phyloP scores from a whole-genome alignment of 2,113 vertebrate species.

The Dicerorhinus sumatrensis region DNA sequence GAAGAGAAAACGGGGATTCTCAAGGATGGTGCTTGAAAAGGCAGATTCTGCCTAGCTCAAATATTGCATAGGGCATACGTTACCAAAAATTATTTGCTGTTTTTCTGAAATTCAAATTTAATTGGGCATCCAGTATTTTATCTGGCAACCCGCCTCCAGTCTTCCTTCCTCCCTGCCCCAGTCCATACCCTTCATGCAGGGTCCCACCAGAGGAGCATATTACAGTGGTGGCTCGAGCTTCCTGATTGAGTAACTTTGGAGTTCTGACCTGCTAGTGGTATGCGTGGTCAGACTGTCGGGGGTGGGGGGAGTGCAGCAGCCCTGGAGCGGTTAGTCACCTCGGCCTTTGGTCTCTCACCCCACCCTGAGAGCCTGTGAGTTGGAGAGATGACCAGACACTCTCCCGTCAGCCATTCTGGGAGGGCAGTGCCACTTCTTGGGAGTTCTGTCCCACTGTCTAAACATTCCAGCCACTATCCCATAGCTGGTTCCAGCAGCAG shows the following conservation, averaged over 20 bases:
- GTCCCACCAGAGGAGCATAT: neutral
- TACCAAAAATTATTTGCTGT: neutral
- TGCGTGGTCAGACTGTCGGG: neutral
- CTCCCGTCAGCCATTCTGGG: neutral
- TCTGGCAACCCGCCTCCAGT: neutral
- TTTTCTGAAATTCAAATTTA: neutral
- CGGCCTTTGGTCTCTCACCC: neutral
- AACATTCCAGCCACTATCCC: neutral
- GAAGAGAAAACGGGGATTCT: neutral
- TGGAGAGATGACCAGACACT: neutral
- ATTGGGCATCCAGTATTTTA: neutral
- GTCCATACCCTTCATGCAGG: neutral
- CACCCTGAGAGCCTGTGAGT: neutral
- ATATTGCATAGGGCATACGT: neutral
- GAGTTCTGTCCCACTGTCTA: neutral
- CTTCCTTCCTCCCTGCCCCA: neutral
- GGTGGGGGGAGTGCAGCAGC: rapidly evolving
- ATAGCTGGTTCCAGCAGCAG: neutral
- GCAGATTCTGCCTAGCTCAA: neutral
- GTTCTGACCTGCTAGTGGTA: neutral
- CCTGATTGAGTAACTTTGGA: slow-evolving; percentile 1
- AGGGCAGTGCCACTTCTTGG: neutral
- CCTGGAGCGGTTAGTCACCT: neutral
- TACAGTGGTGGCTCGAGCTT: neutral
- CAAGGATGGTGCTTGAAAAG: neutral